phyloP scores from a whole-genome alignment of 2,113 vertebrate genomes.

The Arothron firmamentum region DNA sequence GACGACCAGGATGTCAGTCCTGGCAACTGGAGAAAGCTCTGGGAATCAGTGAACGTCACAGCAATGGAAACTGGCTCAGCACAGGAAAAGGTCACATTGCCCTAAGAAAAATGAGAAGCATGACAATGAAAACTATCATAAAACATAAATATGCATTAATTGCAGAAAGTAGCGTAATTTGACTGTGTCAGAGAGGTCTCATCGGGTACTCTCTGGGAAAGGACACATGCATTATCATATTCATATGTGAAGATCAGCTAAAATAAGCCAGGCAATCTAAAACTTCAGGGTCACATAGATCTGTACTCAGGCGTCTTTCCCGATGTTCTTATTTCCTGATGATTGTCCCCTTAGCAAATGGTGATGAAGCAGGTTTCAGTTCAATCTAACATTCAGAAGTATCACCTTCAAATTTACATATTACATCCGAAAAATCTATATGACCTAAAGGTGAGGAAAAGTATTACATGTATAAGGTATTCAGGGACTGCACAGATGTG shows the following conservation, averaged over 20 bases:
- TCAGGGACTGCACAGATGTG: neutral
- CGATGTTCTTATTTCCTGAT: no score
- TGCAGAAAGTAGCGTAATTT: slow-evolving; percentile 40
- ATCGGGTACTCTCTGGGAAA: slow-evolving; percentile 41
- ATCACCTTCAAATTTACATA: neutral
- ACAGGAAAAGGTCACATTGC: slow-evolving; percentile 87
- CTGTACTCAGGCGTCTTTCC: neutral
- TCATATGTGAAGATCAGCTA: slow-evolving; percentile 40
- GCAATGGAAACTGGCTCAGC: slow-evolving; percentile 81
- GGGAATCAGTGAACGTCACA: slow-evolving; percentile 83
- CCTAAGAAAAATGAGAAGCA: slow-evolving; percentile 69
- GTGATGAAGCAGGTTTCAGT: neutral
- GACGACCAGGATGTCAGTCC: slow-evolving; percentile 44
- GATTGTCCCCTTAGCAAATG: no score
- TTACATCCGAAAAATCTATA: neutral
- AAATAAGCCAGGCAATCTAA: slow-evolving; percentile 14
- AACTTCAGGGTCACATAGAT: slow-evolving; percentile 19
- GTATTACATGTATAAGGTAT: neutral
- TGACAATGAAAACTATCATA: slow-evolving; percentile 35
- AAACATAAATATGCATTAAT: slow-evolving; percentile 61
- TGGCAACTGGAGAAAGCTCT: slow-evolving; percentile 82
- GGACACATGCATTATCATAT: slow-evolving; percentile 61
- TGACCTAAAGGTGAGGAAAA: neutral
- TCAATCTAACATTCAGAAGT: neutral
- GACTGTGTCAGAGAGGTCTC: slow-evolving; percentile 53